These are phyloP conservation scores for Nesogale talazaci DNA, from an alignment of 2,113 vertebrate species.

Conservation along the genomic window DNA sequence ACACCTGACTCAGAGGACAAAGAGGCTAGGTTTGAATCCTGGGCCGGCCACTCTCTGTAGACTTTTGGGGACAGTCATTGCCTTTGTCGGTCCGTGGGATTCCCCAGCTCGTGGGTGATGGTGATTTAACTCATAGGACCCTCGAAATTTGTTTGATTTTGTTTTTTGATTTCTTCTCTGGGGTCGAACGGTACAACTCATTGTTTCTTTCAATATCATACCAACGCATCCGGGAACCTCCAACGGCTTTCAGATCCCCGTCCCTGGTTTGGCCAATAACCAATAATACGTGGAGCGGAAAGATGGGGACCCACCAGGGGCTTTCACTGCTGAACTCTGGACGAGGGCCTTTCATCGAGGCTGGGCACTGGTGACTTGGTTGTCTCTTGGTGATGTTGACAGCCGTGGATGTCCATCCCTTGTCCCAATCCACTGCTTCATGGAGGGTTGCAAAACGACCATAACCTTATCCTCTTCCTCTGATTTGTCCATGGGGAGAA, in stretches of 20 bases:
- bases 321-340: rapidly evolving
- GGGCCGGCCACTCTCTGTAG: neutral
- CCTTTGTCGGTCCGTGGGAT: neutral
- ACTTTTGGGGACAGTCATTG: neutral
- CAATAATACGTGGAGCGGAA: rapidly evolving
- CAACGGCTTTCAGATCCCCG: neutral
- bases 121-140: too few relatives aligned
- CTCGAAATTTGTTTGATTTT: too few relatives aligned
- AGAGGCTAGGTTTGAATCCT: neutral
- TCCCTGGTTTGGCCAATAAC: rapidly evolving
- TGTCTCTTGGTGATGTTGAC: neutral
- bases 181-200: neutral
- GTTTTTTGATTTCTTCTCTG: neutral
- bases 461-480: rapidly evolving
- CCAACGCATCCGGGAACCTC: neutral
- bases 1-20: neutral
- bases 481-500: neutral
- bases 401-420: rapidly evolving
- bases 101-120: too few relatives aligned
- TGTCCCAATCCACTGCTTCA: too few relatives aligned
- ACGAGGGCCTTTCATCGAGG: too few relatives aligned
- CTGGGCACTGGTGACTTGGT: rapidly evolving
- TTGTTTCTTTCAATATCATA: neutral
- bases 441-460: rapidly evolving
- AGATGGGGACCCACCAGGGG: rapidly evolving